These are phyloP conservation scores for Apis florea DNA, from an alignment of 1,140 invertebrate genomes.

Conservation along the genomic window DNA sequence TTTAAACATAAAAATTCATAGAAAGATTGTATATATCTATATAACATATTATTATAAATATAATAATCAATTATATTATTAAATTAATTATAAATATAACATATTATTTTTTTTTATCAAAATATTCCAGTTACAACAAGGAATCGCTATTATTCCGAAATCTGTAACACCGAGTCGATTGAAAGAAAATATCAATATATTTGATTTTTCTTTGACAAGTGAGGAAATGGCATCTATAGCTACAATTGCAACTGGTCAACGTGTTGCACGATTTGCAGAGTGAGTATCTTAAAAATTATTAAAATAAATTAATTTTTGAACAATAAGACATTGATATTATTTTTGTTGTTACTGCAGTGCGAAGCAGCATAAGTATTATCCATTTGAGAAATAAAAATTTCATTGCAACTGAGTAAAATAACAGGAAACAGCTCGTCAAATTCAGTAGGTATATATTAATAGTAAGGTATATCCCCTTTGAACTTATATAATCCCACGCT, in stretches of 20 bases:
- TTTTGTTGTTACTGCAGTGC: conserved; percentile 59
- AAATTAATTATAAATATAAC: conserved; percentile 36
- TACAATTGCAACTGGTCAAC: conserved; percentile 59
- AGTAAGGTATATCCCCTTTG: conserved; percentile 43
- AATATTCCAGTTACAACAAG: conserved; percentile 66
- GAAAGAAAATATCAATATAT: conserved; percentile 86
- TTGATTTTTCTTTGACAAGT: conserved; percentile 85
- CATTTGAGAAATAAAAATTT: conserved; percentile 53
- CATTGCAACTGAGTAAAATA: neutral
- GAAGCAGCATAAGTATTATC: conserved; percentile 67
- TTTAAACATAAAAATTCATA: no score
- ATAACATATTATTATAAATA: conserved; percentile 29
- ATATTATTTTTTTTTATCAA: conserved; percentile 10
- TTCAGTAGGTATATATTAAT: conserved; percentile 30
- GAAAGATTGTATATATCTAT: neutral
- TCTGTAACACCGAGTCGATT: conserved; percentile 86
- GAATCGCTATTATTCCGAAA: conserved; percentile 85
- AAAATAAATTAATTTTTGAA: neutral
- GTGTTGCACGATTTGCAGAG: conserved; percentile 58
- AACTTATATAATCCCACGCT: conserved; percentile 40
- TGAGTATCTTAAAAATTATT: conserved; percentile 47
- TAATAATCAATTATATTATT: no score
- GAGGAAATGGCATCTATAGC: conserved; percentile 82
- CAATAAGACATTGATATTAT: neutral
- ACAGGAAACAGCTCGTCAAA: conserved; percentile 47